Base-by-base conservation (phyloP, 2,888 invertebrate species). In the Drosophila austrosaltans region DNA sequence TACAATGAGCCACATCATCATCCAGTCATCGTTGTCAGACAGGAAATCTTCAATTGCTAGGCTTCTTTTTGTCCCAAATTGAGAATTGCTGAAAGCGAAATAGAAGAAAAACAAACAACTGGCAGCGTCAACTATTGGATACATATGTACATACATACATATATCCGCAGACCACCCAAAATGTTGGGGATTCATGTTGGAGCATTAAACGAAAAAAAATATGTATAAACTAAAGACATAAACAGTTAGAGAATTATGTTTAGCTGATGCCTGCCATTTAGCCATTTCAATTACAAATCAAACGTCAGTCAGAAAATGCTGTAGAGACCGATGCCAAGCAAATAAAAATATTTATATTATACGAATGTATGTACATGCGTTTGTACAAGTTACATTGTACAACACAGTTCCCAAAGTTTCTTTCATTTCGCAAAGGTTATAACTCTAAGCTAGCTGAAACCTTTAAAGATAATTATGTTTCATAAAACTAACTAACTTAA, bases 201-300 rank as follows among this genome's bases (percentile, higher is more conserved):
- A 48, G 30, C 30, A 30, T 30, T 30, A 30, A 30, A 30, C 3
- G 30, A 30, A 30, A 6, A 6, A 62, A 48, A 54, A 67, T 54
- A 44, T 59, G 22, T 53, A 63, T 22, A 40, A 53, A 57, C 12
- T 20, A 56, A 53, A 57, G 53, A 57, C 68, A 74, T 74, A 70
- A 74, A 84, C 80, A 84, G 82, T 72, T 64, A 61, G 68, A 75
- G 8, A 79, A 72, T 73, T 70, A 70, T 81, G 79, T 70, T 58
- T 16, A 20, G 67, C 20, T 65, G 48, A 57, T n/a, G 64, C 10
- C 44, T 72, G 70, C 66, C 58, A 39, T 56, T 48, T 30, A 16
- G 75, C 75, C 75, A 66, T 86, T 82, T 78, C 84, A 86, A 86
- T 83, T 81, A 83, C 79, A 82, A 83, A 86, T 83, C 87, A 78